phyloP scores from a whole-genome alignment of 2,888 invertebrate genomes.

The Leucophenga montana region DNA sequence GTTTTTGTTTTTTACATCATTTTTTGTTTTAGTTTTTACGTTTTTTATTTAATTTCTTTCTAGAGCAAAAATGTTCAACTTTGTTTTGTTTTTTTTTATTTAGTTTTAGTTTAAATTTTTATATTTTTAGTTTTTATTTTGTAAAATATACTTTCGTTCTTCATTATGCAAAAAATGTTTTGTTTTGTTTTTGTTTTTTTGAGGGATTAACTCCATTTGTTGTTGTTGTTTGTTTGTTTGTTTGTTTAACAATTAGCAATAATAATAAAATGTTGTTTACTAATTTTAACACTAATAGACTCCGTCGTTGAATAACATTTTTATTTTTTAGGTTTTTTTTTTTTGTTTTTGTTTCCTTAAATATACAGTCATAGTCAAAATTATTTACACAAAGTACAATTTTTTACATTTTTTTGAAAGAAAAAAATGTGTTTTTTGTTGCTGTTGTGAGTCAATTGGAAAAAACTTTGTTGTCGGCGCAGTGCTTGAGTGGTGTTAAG shows the following conservation, averaged over 20 bases:
- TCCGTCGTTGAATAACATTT: conserved; percentile 59
- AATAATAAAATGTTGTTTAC: conserved; percentile 38
- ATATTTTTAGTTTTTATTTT: conserved; percentile 38
- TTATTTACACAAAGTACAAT: too few relatives aligned
- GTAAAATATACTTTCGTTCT: conserved; percentile 30
- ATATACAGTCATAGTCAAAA: too few relatives aligned
- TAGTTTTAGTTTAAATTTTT: conserved; percentile 49
- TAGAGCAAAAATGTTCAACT: conserved; percentile 43
- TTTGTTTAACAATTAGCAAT: conserved; percentile 24
- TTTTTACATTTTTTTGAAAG: too few relatives aligned
- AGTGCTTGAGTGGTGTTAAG: too few relatives aligned
- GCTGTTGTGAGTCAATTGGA: too few relatives aligned
- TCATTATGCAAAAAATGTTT: conserved; percentile 28
- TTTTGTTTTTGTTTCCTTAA: conserved; percentile 38
- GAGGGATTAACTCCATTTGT: not conserved
- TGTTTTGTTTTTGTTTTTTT: conserved; percentile 35
- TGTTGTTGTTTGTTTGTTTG: conserved; percentile 33
- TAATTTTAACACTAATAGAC: conserved; percentile 67
- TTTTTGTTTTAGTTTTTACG: conserved; percentile 21
- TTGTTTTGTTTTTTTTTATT: conserved; percentile 46
- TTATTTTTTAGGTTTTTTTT: conserved; percentile 37
- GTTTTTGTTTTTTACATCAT: conserved; percentile 15
- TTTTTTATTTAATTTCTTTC: conserved; percentile 19
- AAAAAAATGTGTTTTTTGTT: too few relatives aligned
- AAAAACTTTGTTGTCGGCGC: too few relatives aligned